Evolutionary conservation across 2,797 vertebrate species (phyloP).

Genomic region (Crenuchus spilurus): DNA sequence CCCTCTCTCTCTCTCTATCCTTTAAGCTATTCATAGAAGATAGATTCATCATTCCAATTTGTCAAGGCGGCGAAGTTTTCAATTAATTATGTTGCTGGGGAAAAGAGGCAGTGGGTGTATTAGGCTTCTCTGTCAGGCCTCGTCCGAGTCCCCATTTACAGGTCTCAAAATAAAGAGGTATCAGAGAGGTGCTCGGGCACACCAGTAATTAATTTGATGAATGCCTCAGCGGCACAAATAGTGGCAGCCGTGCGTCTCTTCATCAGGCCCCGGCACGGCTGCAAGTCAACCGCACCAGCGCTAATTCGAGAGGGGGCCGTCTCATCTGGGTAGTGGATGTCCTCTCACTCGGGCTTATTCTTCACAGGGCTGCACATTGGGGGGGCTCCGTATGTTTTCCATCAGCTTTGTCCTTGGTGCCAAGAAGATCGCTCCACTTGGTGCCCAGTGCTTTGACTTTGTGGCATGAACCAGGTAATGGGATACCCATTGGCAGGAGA

Average conservation of each 20-base stretch:
- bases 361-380: slow-evolving; percentile 76
- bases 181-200: slow-evolving; percentile 91
- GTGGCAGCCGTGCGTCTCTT: slow-evolving; percentile 87
- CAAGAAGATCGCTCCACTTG: slow-evolving; percentile 78
- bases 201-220: slow-evolving; percentile 98
- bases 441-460: slow-evolving; percentile 80
- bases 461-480: slow-evolving; percentile 76
- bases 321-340: slow-evolving; percentile 88
- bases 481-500: slow-evolving; percentile 62
- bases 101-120: slow-evolving; percentile 83
- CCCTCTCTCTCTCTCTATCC: slow-evolving; percentile 24
- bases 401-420: slow-evolving; percentile 83
- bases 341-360: slow-evolving; percentile 75
- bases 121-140: slow-evolving; percentile 89
- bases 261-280: slow-evolving; percentile 77
- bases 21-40: slow-evolving; percentile 95
- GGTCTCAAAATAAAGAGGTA: slow-evolving; percentile 96
- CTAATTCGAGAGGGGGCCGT: slow-evolving; percentile 83
- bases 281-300: slow-evolving; percentile 72
- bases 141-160: slow-evolving; percentile 97
- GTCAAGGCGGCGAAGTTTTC: slow-evolving; percentile 98
- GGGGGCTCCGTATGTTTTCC: slow-evolving; percentile 75
- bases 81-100: slow-evolving; percentile 94
- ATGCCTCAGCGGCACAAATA: slow-evolving; percentile 85
- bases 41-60: slow-evolving; percentile 99